Evolutionary conservation across 2,888 invertebrate species (phyloP), one percentile per base, ranked within the genome.

Genomic region (Brachyopa scutellaris): DNA sequence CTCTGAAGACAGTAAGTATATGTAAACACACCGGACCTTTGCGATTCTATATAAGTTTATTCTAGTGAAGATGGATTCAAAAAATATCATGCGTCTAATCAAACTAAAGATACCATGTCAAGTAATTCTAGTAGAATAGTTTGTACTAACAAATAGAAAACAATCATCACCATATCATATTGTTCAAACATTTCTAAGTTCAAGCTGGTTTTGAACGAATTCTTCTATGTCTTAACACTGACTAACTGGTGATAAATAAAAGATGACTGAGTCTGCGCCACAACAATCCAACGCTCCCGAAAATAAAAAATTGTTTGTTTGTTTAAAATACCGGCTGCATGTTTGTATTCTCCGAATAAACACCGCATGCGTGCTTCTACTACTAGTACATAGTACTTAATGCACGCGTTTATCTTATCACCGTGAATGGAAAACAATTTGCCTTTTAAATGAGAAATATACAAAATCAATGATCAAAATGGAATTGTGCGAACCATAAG

Each of bases 241-340:
- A n/a, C 5, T 67, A 17, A n/a, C 17, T 45, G 15, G 17, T 11
- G 53, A 42, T 53, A 53, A 59, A 53, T 45, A 51, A 61, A 70
- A 69, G 77, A 45, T 77, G 51, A 77, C 38, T 77, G 77, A 77
- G 19, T 29, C 67, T 53, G 31, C 17, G 47, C 31, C 77, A 69
- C 76, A 77, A 69, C 70, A 21, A 38, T 57, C 55, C 29, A 11
- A 7, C 9, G n/a, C n/a, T n/a, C n/a, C n/a, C n/a, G n/a, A n/a
- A n/a, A n/a, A n/a, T n/a, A n/a, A n/a, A n/a, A n/a, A n/a, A n/a
- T n/a, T n/a, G n/a, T n/a, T n/a, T 62, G 36, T 62, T 5, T 4
- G 11, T 31, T 38, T 55, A 21, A 66, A 42, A 74, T 59, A 49
- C 76, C 69, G 53, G 69, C 69, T 42, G 29, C 45, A 29, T 53